phyloP scores from a whole-genome alignment of 2,888 invertebrate genomes.

The Piscicola geometra region DNA sequence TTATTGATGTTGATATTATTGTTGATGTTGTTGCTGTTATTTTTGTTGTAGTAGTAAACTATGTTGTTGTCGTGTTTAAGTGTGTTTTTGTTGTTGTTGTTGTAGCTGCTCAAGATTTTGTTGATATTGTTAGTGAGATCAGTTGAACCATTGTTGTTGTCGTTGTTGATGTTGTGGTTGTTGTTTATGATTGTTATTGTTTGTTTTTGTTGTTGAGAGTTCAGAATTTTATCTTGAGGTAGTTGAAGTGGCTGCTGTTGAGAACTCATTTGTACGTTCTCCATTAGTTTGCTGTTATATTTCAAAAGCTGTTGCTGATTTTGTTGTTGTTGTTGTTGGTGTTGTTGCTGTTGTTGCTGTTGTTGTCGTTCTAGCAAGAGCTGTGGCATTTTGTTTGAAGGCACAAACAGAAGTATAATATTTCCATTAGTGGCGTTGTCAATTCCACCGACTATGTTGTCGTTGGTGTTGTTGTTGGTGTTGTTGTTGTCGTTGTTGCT shows the following conservation, averaged over 20 bases:
- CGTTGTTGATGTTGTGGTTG: background rate
- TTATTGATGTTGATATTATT: background rate
- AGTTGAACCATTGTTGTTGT: no score
- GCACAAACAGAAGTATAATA: background rate
- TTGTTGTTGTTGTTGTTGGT: slow-evolving; percentile 11
- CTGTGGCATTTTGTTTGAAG: background rate
- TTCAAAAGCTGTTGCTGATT: background rate
- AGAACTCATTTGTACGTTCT: no score
- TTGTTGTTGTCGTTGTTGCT: slow-evolving; percentile 4
- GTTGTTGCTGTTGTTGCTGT: background rate
- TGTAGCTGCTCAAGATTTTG: background rate
- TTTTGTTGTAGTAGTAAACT: background rate
- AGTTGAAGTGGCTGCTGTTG: background rate
- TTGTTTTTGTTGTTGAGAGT: background rate
- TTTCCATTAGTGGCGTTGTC: background rate
- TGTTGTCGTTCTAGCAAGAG: background rate
- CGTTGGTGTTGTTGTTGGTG: slow-evolving; percentile 5
- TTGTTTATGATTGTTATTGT: background rate
- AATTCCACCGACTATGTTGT: background rate
- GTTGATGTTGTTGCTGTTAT: background rate
- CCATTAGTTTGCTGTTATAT: no score
- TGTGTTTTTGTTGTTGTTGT: background rate
- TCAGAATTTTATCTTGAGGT: background rate
- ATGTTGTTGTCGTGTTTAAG: background rate
- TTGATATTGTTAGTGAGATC: background rate